Evolutionary conservation across 1,140 invertebrate species (phyloP).

Genomic region (Centruroides sculpturatus): DNA sequence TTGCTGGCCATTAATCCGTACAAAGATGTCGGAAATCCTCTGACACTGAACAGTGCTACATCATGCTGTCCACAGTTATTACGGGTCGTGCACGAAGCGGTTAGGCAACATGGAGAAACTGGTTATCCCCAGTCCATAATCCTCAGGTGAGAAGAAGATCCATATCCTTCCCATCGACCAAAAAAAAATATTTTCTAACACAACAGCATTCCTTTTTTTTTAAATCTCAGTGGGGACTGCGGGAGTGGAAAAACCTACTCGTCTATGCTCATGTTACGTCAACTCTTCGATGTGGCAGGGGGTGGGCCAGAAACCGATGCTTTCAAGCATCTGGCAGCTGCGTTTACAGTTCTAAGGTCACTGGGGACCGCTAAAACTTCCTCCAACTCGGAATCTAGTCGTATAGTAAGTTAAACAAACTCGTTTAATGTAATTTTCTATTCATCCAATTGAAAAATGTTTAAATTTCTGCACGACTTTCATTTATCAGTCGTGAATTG

Average conservation of each 20-base stretch:
- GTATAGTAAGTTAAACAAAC: conserved; percentile 54
- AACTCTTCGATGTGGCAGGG: conserved; percentile 78
- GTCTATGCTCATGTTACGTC: conserved; percentile 72
- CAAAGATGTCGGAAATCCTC: conserved; percentile 63
- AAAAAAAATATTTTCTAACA: no score
- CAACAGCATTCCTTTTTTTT: neutral
- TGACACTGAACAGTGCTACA: conserved; percentile 59
- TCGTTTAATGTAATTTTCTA: neutral
- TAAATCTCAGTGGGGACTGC: conserved; percentile 49
- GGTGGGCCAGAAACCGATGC: conserved; percentile 83
- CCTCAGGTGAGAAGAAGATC: conserved; percentile 45
- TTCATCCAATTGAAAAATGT: neutral
- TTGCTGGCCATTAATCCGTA: conserved; percentile 76
- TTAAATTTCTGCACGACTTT: no score
- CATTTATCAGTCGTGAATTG: no score
- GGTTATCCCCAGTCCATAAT: conserved; percentile 88
- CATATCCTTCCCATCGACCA: no score
- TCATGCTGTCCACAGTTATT: conserved; percentile 49
- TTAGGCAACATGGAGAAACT: conserved; percentile 78
- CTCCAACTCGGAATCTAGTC: conserved; percentile 76
- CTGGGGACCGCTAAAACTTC: conserved; percentile 75
- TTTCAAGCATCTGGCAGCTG: conserved; percentile 82
- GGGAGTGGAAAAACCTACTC: conserved; percentile 86
- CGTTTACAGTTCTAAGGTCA: conserved; percentile 77
- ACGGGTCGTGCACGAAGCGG: conserved; percentile 76